These are phyloP conservation scores for Agrenia bidenticulata DNA, from an alignment of 2,888 invertebrate genomes.

Conservation along the genomic window DNA sequence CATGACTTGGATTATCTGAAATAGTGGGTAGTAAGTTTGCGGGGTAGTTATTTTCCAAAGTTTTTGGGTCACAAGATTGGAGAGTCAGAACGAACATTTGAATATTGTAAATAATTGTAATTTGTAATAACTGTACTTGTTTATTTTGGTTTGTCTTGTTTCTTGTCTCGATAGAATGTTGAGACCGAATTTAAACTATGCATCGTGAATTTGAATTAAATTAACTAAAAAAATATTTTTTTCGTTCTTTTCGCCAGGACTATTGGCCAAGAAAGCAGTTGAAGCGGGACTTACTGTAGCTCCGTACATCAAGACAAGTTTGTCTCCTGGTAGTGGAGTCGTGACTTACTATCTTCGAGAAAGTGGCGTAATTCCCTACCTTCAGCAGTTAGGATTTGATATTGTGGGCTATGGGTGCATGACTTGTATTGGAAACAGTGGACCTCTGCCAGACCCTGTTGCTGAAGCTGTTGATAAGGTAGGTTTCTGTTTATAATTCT, in stretches of 20 bases:
- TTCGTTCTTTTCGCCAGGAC: too few relatives aligned
- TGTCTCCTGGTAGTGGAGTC: conserved; percentile 94
- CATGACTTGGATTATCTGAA: too few relatives aligned
- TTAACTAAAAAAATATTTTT: background rate
- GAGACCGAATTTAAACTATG: background rate
- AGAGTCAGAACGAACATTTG: too few relatives aligned
- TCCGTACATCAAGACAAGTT: conserved; percentile 94
- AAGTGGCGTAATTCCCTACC: conserved; percentile 85
- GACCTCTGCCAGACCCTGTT: conserved; percentile 89
- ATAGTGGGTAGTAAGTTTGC: too few relatives aligned
- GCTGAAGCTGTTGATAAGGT: conserved; percentile 86
- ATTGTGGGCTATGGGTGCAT: conserved; percentile 97
- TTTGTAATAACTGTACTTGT: too few relatives aligned
- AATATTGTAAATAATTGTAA: too few relatives aligned
- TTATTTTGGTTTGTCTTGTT: too few relatives aligned
- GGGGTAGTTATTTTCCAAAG: too few relatives aligned
- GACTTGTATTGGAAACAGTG: conserved; percentile 99
- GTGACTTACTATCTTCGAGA: conserved; percentile 87
- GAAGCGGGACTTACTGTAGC: conserved; percentile 82
- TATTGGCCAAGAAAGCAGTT: conserved; percentile 91
- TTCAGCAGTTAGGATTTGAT: conserved; percentile 85
- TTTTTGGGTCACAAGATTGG: too few relatives aligned
- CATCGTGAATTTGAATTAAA: background rate
- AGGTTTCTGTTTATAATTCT: too few relatives aligned
- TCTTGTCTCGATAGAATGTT: too few relatives aligned